Evolutionary conservation across 2,797 vertebrate genomes (phyloP), one percentile per base, ranked within the genome.

Genomic region (Gallirallus australis): DNA sequence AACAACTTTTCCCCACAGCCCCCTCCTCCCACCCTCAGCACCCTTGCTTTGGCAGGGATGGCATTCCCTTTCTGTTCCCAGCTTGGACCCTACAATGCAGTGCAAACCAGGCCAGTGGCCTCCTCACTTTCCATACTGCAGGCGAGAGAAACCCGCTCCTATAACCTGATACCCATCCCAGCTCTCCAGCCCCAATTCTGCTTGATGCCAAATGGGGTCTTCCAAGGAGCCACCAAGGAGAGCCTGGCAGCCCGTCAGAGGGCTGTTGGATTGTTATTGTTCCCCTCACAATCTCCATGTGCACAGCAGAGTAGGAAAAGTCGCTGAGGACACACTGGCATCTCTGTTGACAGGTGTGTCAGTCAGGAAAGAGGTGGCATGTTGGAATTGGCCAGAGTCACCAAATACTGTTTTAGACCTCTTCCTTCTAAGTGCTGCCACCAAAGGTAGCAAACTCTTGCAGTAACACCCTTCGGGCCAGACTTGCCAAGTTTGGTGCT

Each of bases 21-120:
- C 48, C 76, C 40, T 60, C 65, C 20, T 79, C 52, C 80, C 45
- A 53, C 42, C 53, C 68, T 81, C 24, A 1, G 60, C 64, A 80
- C 18, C 45, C 53, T 70, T 89, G 60, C 70, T 89, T 84, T 66
- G 25, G 42, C 52, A 82, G 60, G 42, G 56, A 42, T 84, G n/a
- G 4, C 54, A 63, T 85, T 86, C 80, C 81, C 64, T 60, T 90
- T 84, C 75, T 82, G 25, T 92, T 94, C 73, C 75, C 71, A 92
- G 90, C 93, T 94, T 96, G 95, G 95, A 79, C 86, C 95, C 82
- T 68, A 75, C 57, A 88, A 82, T 80, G 86, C 94, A 85, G 92
- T 72, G 84, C 79, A 93, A 78, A 75, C 50, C 54, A 72, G 39
- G 63, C 70, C 77, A 86, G 80, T 59, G 89, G 80, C 47, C 63